phyloP scores from a whole-genome alignment of 1,140 invertebrate genomes.

The Tetragonula clypearis region DNA sequence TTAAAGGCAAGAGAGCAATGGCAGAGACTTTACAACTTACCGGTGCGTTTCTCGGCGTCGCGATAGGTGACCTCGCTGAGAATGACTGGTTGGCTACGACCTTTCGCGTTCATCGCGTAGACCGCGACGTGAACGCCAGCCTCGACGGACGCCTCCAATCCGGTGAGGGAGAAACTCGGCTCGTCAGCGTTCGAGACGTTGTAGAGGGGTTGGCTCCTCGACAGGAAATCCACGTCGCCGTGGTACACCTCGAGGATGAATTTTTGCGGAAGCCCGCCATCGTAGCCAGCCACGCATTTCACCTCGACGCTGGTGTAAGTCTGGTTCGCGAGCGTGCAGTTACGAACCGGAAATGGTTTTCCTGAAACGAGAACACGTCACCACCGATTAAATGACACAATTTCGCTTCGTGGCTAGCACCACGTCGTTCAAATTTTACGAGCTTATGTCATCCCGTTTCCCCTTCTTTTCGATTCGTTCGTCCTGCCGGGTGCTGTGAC shows the following conservation, averaged over 20 bases:
- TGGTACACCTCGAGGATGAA: constrained; percentile 91
- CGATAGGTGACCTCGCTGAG: constrained; percentile 89
- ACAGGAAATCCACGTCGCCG: constrained; percentile 79
- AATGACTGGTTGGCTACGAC: constrained; percentile 86
- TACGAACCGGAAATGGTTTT: constrained; percentile 88
- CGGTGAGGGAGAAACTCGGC: constrained; percentile 86
- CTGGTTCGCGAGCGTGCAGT: constrained; percentile 89
- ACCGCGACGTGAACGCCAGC: constrained; percentile 88
- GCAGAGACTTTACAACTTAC: constrained; percentile 80
- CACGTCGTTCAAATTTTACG: constrained; percentile 16
- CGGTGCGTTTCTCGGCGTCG: constrained; percentile 91
- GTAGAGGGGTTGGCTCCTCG: constrained; percentile 81
- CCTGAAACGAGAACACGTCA: constrained; percentile 80
- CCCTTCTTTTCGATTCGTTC: not conserved
- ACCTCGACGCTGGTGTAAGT: constrained; percentile 89
- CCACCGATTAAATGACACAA: constrained; percentile 4
- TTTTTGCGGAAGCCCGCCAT: constrained; percentile 91
- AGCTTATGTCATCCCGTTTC: not conserved
- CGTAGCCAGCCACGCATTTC: constrained; percentile 89
- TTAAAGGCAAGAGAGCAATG: not conserved
- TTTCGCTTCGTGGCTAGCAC: not conserved
- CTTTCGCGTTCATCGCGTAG: constrained; percentile 90
- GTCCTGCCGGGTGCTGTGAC: not conserved
- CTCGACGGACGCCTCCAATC: constrained; percentile 86
- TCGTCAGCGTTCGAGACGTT: constrained; percentile 86